A percentile compares a stretch with the other conserved stretches of the same genome.
These are phyloP conservation scores for Nothoprocta perdicaria DNA, from an alignment of 2,113 vertebrate genomes.

Conservation along the genomic window DNA sequence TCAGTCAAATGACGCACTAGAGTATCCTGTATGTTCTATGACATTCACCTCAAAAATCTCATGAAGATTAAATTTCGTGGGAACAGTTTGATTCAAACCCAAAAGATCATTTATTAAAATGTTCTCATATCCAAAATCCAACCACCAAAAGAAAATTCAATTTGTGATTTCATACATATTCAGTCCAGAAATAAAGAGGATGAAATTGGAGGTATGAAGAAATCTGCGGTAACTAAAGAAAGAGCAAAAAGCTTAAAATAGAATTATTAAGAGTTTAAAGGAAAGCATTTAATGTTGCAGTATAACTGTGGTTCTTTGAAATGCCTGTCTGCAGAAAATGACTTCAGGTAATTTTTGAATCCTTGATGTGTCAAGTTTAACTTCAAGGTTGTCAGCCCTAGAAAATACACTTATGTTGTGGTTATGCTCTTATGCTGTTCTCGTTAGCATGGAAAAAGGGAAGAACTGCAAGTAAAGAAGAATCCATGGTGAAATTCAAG, in stretches of 20 bases:
- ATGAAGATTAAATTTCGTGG: not conserved
- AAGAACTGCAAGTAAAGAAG: not conserved
- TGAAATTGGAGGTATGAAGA: not conserved
- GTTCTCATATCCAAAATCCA: not conserved
- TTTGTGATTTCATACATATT: not conserved
- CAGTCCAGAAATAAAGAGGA: not conserved
- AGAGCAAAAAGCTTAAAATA: not conserved
- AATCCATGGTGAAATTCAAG: not conserved
- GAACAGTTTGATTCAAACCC: not conserved
- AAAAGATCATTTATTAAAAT: not conserved
- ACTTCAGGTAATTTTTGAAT: not conserved
- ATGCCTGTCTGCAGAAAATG: not conserved
- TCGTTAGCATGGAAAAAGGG: not conserved
- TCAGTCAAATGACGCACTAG: not conserved
- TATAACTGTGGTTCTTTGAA: not conserved
- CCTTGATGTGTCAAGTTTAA: not conserved
- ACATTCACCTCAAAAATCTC: not conserved
- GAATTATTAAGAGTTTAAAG: not conserved
- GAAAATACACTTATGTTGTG: not conserved
- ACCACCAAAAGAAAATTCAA: not conserved
- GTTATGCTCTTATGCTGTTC: not conserved
- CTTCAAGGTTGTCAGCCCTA: not conserved
- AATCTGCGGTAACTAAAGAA: not conserved
- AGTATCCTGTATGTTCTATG: not conserved
- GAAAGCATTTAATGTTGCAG: not conserved